phyloP scores from a whole-genome alignment of 2,888 invertebrate species.

The Mimachlamys varia region DNA sequence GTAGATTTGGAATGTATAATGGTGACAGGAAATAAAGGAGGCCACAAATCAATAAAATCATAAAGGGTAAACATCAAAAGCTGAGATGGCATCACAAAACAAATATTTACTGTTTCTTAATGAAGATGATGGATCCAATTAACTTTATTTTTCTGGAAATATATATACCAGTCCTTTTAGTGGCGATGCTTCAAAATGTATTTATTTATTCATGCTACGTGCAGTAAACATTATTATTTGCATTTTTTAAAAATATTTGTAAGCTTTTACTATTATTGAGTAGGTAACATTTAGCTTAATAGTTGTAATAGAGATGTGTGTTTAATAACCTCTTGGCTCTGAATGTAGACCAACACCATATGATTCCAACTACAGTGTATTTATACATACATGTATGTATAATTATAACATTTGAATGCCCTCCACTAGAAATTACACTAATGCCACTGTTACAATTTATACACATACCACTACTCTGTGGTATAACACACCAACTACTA shows the following conservation, averaged over 20 bases:
- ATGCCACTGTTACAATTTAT: background rate
- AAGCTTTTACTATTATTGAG: too few relatives aligned
- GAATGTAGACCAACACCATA: background rate
- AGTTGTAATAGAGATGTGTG: too few relatives aligned
- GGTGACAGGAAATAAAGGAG: background rate
- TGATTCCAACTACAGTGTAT: background rate
- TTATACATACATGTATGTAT: background rate
- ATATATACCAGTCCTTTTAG: background rate
- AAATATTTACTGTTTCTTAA: slow-evolving; percentile 19
- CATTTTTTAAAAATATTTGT: too few relatives aligned
- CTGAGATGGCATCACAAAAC: background rate
- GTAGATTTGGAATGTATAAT: background rate
- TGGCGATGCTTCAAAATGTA: background rate
- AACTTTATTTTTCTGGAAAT: slow-evolving; percentile 19
- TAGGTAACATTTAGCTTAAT: too few relatives aligned
- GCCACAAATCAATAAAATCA: background rate
- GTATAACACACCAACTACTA: background rate
- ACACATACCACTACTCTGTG: background rate
- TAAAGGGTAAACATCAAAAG: slow-evolving; percentile 31
- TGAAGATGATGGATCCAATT: slow-evolving; percentile 1
- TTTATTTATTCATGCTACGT: background rate
- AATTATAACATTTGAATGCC: background rate
- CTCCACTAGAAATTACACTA: too few relatives aligned
- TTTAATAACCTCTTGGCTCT: background rate
- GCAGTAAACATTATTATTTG: too few relatives aligned